Evolutionary conservation across 2,113 vertebrate genomes (phyloP).

Genomic region (Propithecus coquereli): DNA sequence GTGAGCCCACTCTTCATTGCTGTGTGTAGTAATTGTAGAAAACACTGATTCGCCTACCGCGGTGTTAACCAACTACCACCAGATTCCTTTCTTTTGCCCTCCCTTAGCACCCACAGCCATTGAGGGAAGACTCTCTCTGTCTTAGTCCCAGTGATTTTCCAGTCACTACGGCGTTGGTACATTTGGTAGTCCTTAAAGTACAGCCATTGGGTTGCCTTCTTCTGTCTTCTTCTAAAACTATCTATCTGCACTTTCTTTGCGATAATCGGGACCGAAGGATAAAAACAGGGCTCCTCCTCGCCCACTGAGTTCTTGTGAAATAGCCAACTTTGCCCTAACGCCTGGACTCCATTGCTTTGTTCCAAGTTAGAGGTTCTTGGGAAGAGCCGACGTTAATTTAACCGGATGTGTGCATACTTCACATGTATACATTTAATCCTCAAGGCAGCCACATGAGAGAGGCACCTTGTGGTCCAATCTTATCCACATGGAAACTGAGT

Average conservation of each 20-base stretch:
- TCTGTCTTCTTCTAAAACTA: neutral
- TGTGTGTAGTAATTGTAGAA: neutral
- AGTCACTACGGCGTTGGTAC: neutral
- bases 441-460: neutral
- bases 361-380: neutral
- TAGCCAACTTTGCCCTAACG: neutral
- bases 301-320: neutral
- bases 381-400: neutral
- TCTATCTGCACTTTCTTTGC: neutral
- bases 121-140: no score
- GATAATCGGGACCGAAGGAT: neutral
- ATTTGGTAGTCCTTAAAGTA: neutral
- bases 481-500: neutral
- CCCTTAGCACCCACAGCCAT: neutral
- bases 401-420: neutral
- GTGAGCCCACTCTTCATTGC: neutral
- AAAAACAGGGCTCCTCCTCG: neutral
- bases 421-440: neutral
- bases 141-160: neutral
- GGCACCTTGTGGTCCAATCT: neutral
- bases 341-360: neutral
- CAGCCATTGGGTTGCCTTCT: neutral
- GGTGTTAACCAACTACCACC: rapidly evolving
- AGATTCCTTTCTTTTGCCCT: neutral
- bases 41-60: neutral